phyloP scores from a whole-genome alignment of 1,140 invertebrate genomes.

The Manduca sexta region DNA sequence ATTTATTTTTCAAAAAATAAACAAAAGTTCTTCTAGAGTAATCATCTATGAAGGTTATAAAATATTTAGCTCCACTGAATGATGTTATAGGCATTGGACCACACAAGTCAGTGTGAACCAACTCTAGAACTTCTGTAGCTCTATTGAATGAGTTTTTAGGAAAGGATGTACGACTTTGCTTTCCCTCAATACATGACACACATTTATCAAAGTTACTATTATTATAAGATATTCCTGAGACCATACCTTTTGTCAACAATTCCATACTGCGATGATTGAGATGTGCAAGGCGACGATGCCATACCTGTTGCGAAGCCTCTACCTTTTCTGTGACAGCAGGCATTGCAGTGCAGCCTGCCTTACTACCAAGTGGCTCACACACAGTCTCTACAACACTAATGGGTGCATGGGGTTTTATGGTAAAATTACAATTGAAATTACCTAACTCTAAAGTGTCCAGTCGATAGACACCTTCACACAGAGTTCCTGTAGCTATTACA shows the following conservation, averaged over 20 bases:
- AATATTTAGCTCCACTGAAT: slow-evolving; percentile 19
- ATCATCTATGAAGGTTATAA: slow-evolving; percentile 19
- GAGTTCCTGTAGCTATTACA: too few relatives aligned
- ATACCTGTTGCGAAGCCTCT: not conserved
- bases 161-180: too few relatives aligned
- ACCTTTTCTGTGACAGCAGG: not conserved
- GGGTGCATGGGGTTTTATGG: too few relatives aligned
- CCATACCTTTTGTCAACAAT: slow-evolving; percentile 1
- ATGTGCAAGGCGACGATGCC: slow-evolving; percentile 1
- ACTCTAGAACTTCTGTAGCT: slow-evolving; percentile 6
- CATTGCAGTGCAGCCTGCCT: not conserved
- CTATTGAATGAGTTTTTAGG: too few relatives aligned
- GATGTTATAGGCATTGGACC: slow-evolving; percentile 20
- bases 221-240: not conserved
- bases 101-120: too few relatives aligned
- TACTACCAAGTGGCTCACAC: too few relatives aligned
- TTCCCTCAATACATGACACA: not conserved
- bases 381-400: too few relatives aligned
- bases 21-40: slow-evolving; percentile 14
- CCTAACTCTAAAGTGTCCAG: too few relatives aligned
- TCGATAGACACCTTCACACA: too few relatives aligned
- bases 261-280: slow-evolving; percentile 2
- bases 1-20: slow-evolving; percentile 10
- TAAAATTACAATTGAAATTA: too few relatives aligned
- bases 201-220: not conserved